Conservation (phyloP, 2,113 vertebrate species). For the Cryptotis parvus region DNA sequence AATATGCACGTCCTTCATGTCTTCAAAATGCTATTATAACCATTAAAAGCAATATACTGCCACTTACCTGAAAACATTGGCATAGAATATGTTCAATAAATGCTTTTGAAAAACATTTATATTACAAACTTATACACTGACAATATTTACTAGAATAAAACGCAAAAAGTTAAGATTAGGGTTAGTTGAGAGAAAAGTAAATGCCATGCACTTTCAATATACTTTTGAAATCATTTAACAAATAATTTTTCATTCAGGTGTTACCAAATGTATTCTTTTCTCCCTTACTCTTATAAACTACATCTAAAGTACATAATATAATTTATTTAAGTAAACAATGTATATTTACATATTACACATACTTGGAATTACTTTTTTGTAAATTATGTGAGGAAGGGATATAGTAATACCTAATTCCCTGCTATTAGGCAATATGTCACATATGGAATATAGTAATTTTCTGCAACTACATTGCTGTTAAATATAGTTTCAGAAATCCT, state of each 20-base stretch:
- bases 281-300: not conserved
- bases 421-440: not conserved
- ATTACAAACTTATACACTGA: not conserved
- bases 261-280: not conserved
- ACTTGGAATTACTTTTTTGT: conserved; percentile 1
- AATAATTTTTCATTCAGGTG: conserved; percentile 2
- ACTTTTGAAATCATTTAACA: not conserved
- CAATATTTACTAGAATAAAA: not conserved
- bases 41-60: not conserved
- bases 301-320: not conserved
- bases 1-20: not conserved
- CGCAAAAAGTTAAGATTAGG: not conserved
- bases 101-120: not conserved
- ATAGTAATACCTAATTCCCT: not conserved
- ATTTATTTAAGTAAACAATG: not conserved
- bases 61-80: not conserved
- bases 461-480: not conserved
- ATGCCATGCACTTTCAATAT: not conserved
- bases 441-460: not conserved
- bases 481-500: not conserved
- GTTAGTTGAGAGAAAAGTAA: not conserved
- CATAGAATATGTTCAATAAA: not conserved
- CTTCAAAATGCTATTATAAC: not conserved
- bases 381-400: not conserved
- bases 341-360: conserved; percentile 5